Percentiles rank a stretch among this genome's conserved stretches.
phyloP scores from a whole-genome alignment of 2,797 vertebrate species.

The Apogon hyalosoma region DNA sequence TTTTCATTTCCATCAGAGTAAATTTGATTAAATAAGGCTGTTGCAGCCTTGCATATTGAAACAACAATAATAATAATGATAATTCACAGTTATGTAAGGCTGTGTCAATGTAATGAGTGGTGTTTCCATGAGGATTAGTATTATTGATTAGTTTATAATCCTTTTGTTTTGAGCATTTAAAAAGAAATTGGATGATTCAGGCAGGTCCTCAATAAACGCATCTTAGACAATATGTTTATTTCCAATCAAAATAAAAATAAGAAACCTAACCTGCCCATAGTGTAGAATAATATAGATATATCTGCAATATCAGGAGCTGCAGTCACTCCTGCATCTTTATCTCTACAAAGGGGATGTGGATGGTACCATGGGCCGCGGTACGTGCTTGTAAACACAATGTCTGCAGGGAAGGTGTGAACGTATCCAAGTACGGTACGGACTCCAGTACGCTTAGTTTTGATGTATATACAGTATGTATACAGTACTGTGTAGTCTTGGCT shows the following conservation, averaged over 20 bases:
- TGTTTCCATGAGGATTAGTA: conserved; percentile 64
- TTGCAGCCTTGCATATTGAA: conserved; percentile 45
- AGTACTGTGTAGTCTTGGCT: no score
- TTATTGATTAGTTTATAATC: conserved; percentile 74
- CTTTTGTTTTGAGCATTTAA: conserved; percentile 56
- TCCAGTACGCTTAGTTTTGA: not conserved
- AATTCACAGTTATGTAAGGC: conserved; percentile 24
- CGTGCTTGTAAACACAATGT: no score
- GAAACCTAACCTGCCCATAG: conserved; percentile 9
- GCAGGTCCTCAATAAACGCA: conserved; percentile 20
- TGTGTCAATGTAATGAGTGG: conserved; percentile 37
- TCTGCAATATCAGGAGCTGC: not conserved
- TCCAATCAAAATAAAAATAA: conserved; percentile 13
- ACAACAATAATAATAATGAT: conserved; percentile 38
- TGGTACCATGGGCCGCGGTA: no score
- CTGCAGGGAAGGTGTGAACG: no score
- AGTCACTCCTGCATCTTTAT: conserved; percentile 11
- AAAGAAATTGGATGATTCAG: conserved; percentile 44
- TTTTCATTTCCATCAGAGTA: conserved; percentile 29
- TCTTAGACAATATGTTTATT: conserved; percentile 18
- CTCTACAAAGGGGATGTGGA: not conserved
- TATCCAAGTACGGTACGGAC: no score
- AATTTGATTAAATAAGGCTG: conserved; percentile 40
- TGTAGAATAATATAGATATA: conserved; percentile 10
- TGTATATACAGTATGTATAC: no score